Conservation (phyloP, 2,888 invertebrate genomes). For the Leucozona laternaria region DNA sequence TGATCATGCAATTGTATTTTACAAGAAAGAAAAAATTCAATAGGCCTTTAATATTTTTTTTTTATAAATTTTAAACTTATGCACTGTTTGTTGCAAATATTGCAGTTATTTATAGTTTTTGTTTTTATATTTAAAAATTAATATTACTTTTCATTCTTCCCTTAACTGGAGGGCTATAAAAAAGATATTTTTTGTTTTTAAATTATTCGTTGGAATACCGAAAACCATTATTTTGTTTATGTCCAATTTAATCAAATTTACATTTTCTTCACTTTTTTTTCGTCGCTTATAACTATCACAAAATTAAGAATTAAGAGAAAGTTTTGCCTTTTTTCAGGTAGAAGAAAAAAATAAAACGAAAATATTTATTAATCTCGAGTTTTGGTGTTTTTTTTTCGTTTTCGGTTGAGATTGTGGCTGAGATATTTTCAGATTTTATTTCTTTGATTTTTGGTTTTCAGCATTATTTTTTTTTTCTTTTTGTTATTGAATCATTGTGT, state of each 20-base stretch:
- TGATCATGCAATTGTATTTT: slow-evolving; percentile 39
- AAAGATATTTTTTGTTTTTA: slow-evolving; percentile 24
- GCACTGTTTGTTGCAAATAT: slow-evolving; percentile 70
- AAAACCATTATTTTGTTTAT: slow-evolving; percentile 68
- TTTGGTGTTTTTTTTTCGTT: not conserved
- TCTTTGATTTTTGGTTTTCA: slow-evolving; percentile 33
- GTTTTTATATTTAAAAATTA: slow-evolving; percentile 31
- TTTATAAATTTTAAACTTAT: slow-evolving; percentile 17
- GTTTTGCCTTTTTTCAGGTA: not conserved
- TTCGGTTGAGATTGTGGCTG: slow-evolving; percentile 39
- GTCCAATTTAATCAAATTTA: slow-evolving; percentile 65
- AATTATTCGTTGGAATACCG: slow-evolving; percentile 73
- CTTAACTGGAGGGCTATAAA: slow-evolving; percentile 32
- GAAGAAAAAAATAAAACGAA: slow-evolving; percentile 31
- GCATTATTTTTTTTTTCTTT: slow-evolving; percentile 3
- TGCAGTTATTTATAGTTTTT: slow-evolving; percentile 44
- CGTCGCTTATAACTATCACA: slow-evolving; percentile 70
- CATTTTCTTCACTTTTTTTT: slow-evolving; percentile 46
- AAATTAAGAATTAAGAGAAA: slow-evolving; percentile 46
- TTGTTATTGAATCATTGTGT: slow-evolving; percentile 26
- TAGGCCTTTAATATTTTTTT: slow-evolving; percentile 28
- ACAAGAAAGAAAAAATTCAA: slow-evolving; percentile 8
- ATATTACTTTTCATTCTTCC: slow-evolving; percentile 16
- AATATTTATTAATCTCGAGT: slow-evolving; percentile 22
- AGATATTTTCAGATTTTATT: slow-evolving; percentile 30